phyloP scores from a whole-genome alignment of 2,888 invertebrate species.

The Holacanthella duospinosa region DNA sequence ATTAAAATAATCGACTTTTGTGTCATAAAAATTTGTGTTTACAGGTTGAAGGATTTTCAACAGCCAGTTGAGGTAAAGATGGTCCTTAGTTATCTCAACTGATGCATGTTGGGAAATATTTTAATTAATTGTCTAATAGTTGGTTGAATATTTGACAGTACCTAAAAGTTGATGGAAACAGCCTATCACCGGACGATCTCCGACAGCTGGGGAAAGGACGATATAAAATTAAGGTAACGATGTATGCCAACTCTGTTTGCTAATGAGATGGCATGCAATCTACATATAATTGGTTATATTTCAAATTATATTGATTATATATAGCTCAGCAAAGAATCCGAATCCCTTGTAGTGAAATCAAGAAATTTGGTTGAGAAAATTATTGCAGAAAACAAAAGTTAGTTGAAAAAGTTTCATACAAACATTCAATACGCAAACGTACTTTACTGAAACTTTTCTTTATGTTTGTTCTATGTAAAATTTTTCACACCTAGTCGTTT shows the following conservation, averaged over 20 bases:
- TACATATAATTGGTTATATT: not conserved
- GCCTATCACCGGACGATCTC: slow-evolving; percentile 49
- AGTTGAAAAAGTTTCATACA: slow-evolving; percentile 7
- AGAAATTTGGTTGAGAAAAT: slow-evolving; percentile 50
- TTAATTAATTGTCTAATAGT: not conserved
- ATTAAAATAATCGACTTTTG: not conserved
- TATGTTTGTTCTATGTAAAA: not conserved
- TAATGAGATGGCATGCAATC: not conserved
- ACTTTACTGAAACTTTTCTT: not conserved
- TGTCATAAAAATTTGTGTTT: slow-evolving; percentile 18
- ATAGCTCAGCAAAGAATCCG: slow-evolving; percentile 42
- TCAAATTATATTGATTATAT: not conserved
- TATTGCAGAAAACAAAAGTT: slow-evolving; percentile 50
- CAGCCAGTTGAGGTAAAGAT: slow-evolving; percentile 23
- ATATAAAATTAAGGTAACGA: slow-evolving; percentile 49
- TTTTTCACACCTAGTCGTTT: slow-evolving; percentile 42
- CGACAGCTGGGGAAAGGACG: slow-evolving; percentile 48
- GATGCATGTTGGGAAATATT: too few relatives aligned
- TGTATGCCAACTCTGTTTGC: not conserved
- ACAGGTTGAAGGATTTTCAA: slow-evolving; percentile 20
- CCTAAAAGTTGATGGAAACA: slow-evolving; percentile 50
- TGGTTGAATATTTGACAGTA: slow-evolving; percentile 41
- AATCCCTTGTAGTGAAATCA: slow-evolving; percentile 47
- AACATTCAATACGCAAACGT: not conserved
- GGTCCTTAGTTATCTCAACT: too few relatives aligned